These are phyloP conservation scores for Corynorhinus townsendii DNA, from an alignment of 2,113 vertebrate species.

Conservation along the genomic window DNA sequence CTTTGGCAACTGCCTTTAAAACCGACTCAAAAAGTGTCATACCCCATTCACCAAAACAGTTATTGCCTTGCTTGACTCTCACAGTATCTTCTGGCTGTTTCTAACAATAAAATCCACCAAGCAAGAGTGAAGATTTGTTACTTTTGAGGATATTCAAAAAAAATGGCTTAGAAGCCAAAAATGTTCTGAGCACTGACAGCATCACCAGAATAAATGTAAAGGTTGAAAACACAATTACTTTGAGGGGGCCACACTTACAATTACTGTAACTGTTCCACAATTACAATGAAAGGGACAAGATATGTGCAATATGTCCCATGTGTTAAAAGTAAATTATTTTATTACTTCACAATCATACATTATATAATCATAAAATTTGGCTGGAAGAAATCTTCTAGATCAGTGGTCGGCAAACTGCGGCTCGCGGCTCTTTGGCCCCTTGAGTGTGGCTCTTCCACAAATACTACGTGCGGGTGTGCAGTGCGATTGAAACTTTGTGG, in stretches of 20 bases:
- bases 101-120: constrained; percentile 17
- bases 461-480: too few species aligned
- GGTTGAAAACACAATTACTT: constrained; percentile 1
- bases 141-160: background rate
- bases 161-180: background rate
- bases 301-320: background rate
- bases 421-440: too few species aligned
- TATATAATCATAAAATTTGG: constrained; percentile 13
- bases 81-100: background rate
- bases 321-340: constrained; percentile 15
- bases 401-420: background rate
- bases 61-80: background rate
- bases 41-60: background rate
- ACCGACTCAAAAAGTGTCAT: constrained; percentile 5
- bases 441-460: too few species aligned
- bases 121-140: background rate
- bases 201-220: constrained; percentile 21
- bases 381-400: constrained; percentile 12
- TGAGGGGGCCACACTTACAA: background rate
- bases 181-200: background rate
- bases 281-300: background rate
- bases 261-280: background rate
- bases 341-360: background rate
- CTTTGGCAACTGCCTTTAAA: constrained; percentile 24
- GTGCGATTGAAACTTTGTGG: too few species aligned